Conservation (phyloP, 2,113 vertebrate species). For the Etheostoma spectabile region DNA sequence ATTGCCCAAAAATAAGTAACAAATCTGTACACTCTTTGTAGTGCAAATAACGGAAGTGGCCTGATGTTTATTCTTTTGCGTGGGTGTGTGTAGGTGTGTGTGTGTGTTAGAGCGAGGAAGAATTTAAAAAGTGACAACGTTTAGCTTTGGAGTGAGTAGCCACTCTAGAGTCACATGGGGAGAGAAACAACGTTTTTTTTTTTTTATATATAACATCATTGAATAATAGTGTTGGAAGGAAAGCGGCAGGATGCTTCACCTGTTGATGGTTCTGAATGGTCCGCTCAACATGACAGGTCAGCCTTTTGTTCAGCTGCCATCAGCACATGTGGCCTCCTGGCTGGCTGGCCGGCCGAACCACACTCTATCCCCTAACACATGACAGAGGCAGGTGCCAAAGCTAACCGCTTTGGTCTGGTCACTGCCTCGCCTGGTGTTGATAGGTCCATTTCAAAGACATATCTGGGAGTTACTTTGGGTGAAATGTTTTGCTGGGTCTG, state of each 20-base stretch:
- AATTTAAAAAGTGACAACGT: no score
- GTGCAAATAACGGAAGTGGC: no score
- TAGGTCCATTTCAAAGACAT: slow-evolving; percentile 46
- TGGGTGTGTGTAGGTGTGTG: no score
- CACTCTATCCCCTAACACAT: slow-evolving; percentile 35
- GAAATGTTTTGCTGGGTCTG: slow-evolving; percentile 21
- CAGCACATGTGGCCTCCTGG: slow-evolving; percentile 66
- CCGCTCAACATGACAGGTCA: slow-evolving; percentile 56
- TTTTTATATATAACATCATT: neutral
- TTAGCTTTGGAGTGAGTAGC: no score
- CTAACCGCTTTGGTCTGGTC: slow-evolving; percentile 19
- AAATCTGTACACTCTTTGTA: no score
- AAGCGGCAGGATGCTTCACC: slow-evolving; percentile 55
- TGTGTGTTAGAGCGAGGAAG: no score
- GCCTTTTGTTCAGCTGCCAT: slow-evolving; percentile 77
- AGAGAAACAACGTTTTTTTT: neutral
- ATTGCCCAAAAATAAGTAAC: no score
- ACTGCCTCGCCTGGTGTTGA: slow-evolving; percentile 26
- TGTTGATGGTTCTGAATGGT: slow-evolving; percentile 47
- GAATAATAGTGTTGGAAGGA: slow-evolving; percentile 29
- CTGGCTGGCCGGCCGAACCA: slow-evolving; percentile 2
- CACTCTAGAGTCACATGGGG: no score
- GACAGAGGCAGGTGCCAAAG: slow-evolving; percentile 66
- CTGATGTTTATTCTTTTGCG: no score
- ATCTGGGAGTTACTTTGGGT: slow-evolving; percentile 35